Evolutionary conservation across 2,113 vertebrate species (phyloP), one percentile per base, ranked within the genome.

Genomic region (Callipepla squamata): DNA sequence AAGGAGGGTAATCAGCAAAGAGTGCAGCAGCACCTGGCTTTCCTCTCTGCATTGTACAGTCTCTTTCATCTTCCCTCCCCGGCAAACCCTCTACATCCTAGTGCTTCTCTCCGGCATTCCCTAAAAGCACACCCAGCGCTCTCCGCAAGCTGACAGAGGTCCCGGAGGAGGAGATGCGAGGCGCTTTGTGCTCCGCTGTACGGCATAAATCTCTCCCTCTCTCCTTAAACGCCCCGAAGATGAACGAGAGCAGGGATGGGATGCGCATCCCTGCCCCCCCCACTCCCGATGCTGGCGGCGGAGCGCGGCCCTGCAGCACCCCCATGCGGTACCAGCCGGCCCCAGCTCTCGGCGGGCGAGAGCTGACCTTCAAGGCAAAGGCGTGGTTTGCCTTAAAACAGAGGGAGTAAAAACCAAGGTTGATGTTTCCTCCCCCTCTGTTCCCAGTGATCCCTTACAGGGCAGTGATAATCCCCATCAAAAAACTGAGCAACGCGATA

Each of bases 401-500:
- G 30, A 6, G 55, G 55, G 55, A 11, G 18, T 11, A 23, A 45
- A 16, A 17, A 8, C 13, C 44, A 16, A n/a, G 40, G 3, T 26
- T 93, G 50, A 53, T 9, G 26, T 58, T 45, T 61, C 38, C 13
- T 22, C 26, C 40, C 1, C 69, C 73, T 51, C 38, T 65, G 51
- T 42, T 89, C 83, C 40, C 89, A 99, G 99, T 98, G 97, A 99
- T 99, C 94, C 99, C 99, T 1, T 99, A 99, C 76, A 98, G 99
- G 77, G 98, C 98, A 4, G 98, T 99, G 86, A 99, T 99, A 78
- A 98, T 99, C 90, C 99, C 99, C 63, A 99, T 99, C 97, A 99
- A 99, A 96, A 99, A 99, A 89, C 97, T 99, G 74, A 99, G 99
- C 97, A 99, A 99, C 38, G 97, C 98, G 2, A 99, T 99, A 98